Evolutionary conservation across 2,888 invertebrate genomes (phyloP).

Genomic region (Isoperla grammatica): DNA sequence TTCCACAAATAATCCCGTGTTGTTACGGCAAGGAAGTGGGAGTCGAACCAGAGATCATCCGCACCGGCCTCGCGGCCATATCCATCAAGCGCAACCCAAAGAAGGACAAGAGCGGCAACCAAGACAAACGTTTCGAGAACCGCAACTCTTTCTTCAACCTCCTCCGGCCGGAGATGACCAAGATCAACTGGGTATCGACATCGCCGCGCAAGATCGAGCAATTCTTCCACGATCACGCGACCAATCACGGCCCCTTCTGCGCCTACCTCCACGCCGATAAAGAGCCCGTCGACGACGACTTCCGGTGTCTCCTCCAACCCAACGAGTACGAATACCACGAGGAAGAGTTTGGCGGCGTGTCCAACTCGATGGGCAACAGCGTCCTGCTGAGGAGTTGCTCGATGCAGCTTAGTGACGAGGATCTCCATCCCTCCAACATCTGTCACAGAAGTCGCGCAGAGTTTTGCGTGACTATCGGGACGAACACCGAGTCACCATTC

Average conservation of each 20-base stretch:
- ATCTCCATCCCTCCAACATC: slow-evolving; percentile 2
- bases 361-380: neutral
- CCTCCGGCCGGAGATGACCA: slow-evolving; percentile 23
- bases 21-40: slow-evolving; percentile 18
- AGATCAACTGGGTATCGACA: slow-evolving; percentile 6
- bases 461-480: slow-evolving; percentile 14
- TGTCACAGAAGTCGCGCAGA: slow-evolving; percentile 17
- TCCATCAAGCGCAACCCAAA: slow-evolving; percentile 1
- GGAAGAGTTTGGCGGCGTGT: neutral
- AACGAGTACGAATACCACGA: neutral
- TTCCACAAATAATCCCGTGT: slow-evolving; percentile 7
- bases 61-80: slow-evolving; percentile 17
- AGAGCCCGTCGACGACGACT: neutral
- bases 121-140: neutral
- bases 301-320: neutral
- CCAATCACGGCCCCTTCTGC: neutral
- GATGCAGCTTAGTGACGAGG: slow-evolving; percentile 13
- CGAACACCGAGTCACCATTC: neutral
- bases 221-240: slow-evolving; percentile 16
- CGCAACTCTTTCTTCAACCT: slow-evolving; percentile 18
- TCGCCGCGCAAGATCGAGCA: slow-evolving; percentile 11
- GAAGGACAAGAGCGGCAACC: too few species aligned
- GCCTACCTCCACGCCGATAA: neutral
- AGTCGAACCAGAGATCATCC: slow-evolving; percentile 11
- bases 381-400: neutral